Conservation (phyloP, 2,888 invertebrate genomes). For the Biston stratarius region DNA sequence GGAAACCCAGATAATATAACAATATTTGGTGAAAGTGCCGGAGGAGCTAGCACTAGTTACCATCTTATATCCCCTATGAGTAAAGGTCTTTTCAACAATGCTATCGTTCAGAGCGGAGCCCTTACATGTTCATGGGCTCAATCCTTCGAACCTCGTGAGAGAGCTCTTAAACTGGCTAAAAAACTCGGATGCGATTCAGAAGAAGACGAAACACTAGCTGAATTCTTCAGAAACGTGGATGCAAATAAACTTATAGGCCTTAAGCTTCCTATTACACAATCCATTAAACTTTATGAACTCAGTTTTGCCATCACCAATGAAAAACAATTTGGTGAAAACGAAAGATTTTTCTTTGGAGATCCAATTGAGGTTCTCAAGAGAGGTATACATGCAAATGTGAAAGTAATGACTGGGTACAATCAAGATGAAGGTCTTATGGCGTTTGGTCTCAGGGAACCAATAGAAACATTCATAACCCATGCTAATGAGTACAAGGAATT, state of each 20-base stretch:
- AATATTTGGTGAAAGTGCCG: constrained; percentile 79
- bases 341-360: constrained; percentile 64
- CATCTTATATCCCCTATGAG: constrained; percentile 78
- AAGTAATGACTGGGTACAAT: constrained; percentile 90
- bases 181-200: constrained; percentile 63
- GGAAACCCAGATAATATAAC: constrained; percentile 76
- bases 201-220: constrained; percentile 60
- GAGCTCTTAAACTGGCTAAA: constrained; percentile 60
- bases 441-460: constrained; percentile 31
- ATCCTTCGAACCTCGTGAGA: constrained; percentile 78
- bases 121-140: constrained; percentile 84
- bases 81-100: constrained; percentile 72
- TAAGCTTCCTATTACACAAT: constrained; percentile 48
- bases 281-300: constrained; percentile 48
- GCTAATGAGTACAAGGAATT: constrained; percentile 58
- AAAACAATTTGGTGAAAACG: constrained; percentile 60
- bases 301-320: constrained; percentile 57
- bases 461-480: constrained; percentile 48
- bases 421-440: constrained; percentile 88
- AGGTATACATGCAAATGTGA: constrained; percentile 81
- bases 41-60: constrained; percentile 62
- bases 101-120: constrained; percentile 90
- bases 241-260: constrained; percentile 52
- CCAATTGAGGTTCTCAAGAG: constrained; percentile 66
- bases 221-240: constrained; percentile 65